Conservation (phyloP, 2,113 vertebrate genomes). For the Mola mola region DNA sequence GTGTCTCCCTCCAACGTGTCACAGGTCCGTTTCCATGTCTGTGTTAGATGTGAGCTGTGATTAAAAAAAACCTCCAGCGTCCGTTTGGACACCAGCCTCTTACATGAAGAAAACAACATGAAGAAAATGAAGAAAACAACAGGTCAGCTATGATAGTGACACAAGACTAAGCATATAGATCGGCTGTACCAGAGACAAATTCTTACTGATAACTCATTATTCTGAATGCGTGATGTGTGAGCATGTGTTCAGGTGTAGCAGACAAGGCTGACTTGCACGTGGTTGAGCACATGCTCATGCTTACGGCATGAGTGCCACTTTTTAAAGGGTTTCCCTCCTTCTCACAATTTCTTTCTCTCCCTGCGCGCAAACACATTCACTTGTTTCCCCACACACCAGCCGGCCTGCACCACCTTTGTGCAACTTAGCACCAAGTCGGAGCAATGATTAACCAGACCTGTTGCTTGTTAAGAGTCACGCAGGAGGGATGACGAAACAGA, state of each 20-base stretch:
- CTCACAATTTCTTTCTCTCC: slow-evolving; percentile 5
- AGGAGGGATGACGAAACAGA: slow-evolving; percentile 29
- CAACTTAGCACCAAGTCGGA: slow-evolving; percentile 41
- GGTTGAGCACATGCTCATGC: slow-evolving; percentile 27
- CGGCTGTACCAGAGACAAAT: neutral
- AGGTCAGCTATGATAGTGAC: neutral
- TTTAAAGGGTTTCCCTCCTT: slow-evolving; percentile 39
- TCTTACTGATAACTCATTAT: slow-evolving; percentile 37
- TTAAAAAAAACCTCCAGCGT: too few relatives aligned
- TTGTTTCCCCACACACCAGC: slow-evolving; percentile 16
- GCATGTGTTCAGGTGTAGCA: neutral
- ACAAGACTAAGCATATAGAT: neutral
- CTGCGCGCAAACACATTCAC: slow-evolving; percentile 5
- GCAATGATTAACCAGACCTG: slow-evolving; percentile 70
- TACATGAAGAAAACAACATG: neutral
- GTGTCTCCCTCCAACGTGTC: slow-evolving; percentile 20
- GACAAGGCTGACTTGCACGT: slow-evolving; percentile 20
- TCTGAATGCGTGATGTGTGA: slow-evolving; percentile 4
- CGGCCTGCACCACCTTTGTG: slow-evolving; percentile 26
- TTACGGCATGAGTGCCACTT: slow-evolving; percentile 15
- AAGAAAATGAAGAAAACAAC: neutral
- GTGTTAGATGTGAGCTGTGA: neutral
- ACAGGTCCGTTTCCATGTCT: neutral
- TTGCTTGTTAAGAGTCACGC: neutral
- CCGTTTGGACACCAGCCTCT: neutral